Evolutionary conservation across 2,797 vertebrate species (phyloP), one percentile per base, ranked within the genome.

Genomic region (Gorsachius magnificus): DNA sequence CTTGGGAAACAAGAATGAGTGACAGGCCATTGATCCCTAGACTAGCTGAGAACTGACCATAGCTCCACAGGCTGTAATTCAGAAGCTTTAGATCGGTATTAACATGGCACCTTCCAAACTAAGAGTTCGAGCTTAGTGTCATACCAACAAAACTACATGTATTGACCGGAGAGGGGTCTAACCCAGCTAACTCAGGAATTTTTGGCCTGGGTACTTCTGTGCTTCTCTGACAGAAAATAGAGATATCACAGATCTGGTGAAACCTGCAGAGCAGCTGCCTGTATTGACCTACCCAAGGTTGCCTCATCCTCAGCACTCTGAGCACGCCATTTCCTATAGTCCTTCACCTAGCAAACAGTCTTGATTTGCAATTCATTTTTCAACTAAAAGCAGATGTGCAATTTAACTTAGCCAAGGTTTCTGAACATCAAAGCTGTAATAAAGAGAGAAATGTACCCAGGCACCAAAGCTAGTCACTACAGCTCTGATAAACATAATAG

Each of bases 11-110:
- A 9, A 9, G 53, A 25, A 13, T 2, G 50, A 51, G 6, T 19
- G 31, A 31, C 33, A 70, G 43, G 35, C 25, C 41, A 4, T 1
- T 1, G 68, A 19, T 58, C 21, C 41, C 41, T 12, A 6, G n/a
- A 21, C 28, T 36, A 84, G 17, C 90, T 72, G 75, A 71, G 58
- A 57, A 54, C 43, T 48, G 58, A n/a, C 20, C 38, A 2, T 45
- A 53, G 7, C 51, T 70, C 60, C 72, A 24, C 16, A 0, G 1
- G 7, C 20, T 24, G 19, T 15, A 51, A 31, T 11, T 35, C 61
- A 15, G 66, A 17, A 6, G 10, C 6, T 71, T 64, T 15, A 26
- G 26, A 24, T 20, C 0, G 0, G 1, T 35, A 16, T 33, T 16
- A 7, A 11, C 25, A 0, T 10, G 12, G n/a, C 57, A 17, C 18